Base-by-base conservation (phyloP, 1,140 invertebrate species). In the Dinoponera quadriceps region DNA sequence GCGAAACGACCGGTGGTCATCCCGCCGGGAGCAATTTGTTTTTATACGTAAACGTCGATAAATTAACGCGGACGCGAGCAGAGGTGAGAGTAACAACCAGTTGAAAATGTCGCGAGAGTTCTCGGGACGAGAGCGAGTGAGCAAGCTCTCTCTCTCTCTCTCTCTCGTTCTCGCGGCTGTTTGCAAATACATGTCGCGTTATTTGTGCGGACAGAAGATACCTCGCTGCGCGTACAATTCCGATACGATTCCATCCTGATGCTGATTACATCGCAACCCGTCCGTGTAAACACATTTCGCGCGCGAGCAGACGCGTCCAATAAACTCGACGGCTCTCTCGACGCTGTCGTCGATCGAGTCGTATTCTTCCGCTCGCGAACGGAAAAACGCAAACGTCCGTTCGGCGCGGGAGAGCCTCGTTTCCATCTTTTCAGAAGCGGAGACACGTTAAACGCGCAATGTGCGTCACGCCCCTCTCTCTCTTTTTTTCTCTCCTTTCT, bases 381-480 rank as follows among this genome's bases (percentile, higher is more conserved):
- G 4, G 13, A 16, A 54, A 66, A 38, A 20, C 22, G 38, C 18
- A 63, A 63, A 63, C 9, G 38, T 38, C 44, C 20, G 48, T 25
- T 38, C 18, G 63, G 7, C 65, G 22, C 75, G 49, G 68, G 18
- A 3, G 7, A 78, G 51, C 20, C 25, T 48, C 54, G 57, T 55
- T 78, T 78, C 14, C 33, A 57, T 69, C 63, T n/a, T 69, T 78
- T 69, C 63, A 78, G 22, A 22, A 57, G 22, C 51, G 55, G 49
- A 68, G 16, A n/a, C 33, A 33, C 29, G 51, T 55, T 69, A 55
- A 78, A 57, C 2, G 62, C 49, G 16, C 49, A 33, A 68, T 48
- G 16, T 29, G 18, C 65, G 29, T 78, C 63, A 27, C 33, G 29
- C 13, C 38, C 38, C 38, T 44, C 38, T 44, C 38, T 44, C 11